Conservation (phyloP, 35 echinoderm and acorn worm genomes). For the Amphiura filiformis region DNA sequence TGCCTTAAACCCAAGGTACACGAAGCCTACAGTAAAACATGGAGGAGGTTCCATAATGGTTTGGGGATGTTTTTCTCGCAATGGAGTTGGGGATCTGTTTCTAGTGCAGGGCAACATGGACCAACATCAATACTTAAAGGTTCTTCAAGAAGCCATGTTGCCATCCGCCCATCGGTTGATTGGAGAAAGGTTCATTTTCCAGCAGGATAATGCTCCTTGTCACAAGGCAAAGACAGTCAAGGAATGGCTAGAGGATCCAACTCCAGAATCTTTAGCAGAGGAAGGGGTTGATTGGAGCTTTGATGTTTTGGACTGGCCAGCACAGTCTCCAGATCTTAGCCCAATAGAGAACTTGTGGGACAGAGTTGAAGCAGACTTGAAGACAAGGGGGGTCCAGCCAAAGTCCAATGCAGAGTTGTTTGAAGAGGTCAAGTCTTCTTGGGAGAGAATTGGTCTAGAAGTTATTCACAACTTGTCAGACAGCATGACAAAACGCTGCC, state of each 20-base stretch:
- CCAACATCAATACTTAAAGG: neutral
- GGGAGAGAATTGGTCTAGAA: neutral
- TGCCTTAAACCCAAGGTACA: neutral
- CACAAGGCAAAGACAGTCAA: neutral
- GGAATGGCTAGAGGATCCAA: neutral
- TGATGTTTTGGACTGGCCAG: neutral
- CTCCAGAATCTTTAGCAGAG: neutral
- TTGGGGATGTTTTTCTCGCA: neutral
- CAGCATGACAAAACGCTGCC: neutral
- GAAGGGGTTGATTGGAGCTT: neutral
- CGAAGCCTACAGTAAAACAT: neutral
- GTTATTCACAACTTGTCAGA: neutral
- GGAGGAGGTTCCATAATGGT: neutral
- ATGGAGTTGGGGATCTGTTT: neutral
- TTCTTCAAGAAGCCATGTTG: neutral
- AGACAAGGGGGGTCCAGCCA: neutral
- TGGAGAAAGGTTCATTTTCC: neutral
- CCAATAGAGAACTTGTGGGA: neutral
- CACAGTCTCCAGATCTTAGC: neutral
- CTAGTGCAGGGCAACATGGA: neutral
- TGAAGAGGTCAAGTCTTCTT: neutral
- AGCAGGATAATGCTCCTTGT: neutral
- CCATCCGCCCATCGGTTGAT: slow-evolving; percentile 4
- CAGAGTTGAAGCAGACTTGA: neutral
- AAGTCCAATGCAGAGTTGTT: neutral